These are phyloP conservation scores for Taphrorychus bicolor DNA, from an alignment of 2,888 invertebrate species.

Conservation along the genomic window DNA sequence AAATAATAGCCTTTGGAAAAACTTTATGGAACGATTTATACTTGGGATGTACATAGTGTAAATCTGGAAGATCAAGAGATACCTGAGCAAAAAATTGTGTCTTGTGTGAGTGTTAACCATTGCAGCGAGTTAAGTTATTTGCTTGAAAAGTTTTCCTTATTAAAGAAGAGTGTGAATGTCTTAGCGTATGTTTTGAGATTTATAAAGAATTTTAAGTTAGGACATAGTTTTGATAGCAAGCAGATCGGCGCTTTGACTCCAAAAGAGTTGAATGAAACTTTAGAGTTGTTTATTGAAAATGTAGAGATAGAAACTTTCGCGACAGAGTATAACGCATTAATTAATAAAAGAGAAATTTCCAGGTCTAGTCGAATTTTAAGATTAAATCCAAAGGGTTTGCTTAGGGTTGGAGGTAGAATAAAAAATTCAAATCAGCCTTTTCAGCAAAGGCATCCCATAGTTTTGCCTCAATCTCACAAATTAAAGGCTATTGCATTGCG, in stretches of 20 bases:
- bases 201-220: background rate
- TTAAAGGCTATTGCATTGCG: slow-evolving; percentile 9
- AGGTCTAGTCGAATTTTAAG: slow-evolving; percentile 2
- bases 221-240: background rate
- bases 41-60: background rate
- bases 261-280: slow-evolving; percentile 10
- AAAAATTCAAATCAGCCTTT: background rate
- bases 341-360: background rate
- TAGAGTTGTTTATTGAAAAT: slow-evolving; percentile 9
- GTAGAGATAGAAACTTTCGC: slow-evolving; percentile 1
- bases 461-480: too few species aligned
- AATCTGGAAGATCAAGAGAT: background rate
- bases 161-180: background rate
- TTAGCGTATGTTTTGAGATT: slow-evolving; percentile 12
- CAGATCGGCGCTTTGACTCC: background rate
- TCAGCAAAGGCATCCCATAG: too few species aligned
- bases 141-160: slow-evolving; percentile 3
- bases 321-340: background rate
- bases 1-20: too few species aligned
- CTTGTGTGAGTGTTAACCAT: background rate
- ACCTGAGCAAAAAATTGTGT: slow-evolving; percentile 5
- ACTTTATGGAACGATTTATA: too few species aligned
- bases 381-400: background rate
- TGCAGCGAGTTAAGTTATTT: background rate
- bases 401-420: slow-evolving; percentile 9